Conservation (phyloP, 2,888 invertebrate species). For the Spisula subtruncata region DNA sequence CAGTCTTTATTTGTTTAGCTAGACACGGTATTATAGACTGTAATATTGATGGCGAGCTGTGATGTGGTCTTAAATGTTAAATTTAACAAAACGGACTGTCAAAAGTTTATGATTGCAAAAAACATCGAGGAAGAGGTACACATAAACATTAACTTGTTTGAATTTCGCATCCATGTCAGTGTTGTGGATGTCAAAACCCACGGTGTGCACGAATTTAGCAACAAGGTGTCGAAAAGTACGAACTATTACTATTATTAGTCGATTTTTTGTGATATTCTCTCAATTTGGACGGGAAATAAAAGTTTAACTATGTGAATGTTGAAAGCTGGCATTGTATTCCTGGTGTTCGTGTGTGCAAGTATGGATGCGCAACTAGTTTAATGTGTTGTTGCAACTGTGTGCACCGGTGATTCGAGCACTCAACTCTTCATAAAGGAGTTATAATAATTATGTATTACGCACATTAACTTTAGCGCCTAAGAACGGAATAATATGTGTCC, state of each 20-base stretch:
- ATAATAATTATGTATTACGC: too few species aligned
- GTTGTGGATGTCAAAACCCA: neutral
- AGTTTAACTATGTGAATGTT: neutral
- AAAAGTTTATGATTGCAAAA: neutral
- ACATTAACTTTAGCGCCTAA: too few species aligned
- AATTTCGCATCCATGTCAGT: neutral
- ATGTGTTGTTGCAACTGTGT: too few species aligned
- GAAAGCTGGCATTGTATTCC: neutral
- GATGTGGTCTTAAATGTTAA: neutral
- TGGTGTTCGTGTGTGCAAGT: neutral
- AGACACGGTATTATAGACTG: neutral
- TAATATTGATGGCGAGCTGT: neutral
- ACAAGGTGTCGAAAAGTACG: neutral
- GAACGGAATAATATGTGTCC: too few species aligned
- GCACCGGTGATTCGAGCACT: too few species aligned
- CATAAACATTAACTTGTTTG: neutral
- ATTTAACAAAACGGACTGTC: neutral
- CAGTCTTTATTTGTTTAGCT: conserved; percentile 20
- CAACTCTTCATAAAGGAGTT: too few species aligned
- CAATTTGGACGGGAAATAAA: neutral
- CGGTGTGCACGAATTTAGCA: neutral
- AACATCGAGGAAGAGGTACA: neutral
- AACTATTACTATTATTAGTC: neutral
- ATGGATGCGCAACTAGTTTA: neutral
- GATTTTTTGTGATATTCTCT: neutral